Base-by-base conservation (phyloP, 2,113 vertebrate species). In the Addax nasomaculatus region DNA sequence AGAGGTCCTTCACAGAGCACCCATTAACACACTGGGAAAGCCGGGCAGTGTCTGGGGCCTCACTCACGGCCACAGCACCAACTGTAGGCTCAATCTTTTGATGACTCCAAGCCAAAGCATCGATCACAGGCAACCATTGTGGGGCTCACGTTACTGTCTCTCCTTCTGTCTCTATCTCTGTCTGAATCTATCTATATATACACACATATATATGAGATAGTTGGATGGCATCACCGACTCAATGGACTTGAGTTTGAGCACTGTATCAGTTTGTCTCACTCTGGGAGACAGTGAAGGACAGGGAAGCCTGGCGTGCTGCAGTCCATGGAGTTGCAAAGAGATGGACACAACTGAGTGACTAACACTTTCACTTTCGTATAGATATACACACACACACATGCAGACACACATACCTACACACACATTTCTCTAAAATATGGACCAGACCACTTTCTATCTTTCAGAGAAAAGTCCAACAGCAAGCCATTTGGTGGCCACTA, bases 301-400 rank as follows among this genome's bases (percentile, higher is more conserved):
- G 23, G 39, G 70, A 76, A 76, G 70, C 36, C 23, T 27, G 39
- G 39, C 1, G 0, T 43, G 70, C 70, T 27, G 70, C 70, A 43
- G 36, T 43, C 39, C 70, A 27, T 4, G 27, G 6, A 27, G 39
- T 7, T 27, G 12, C 36, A 27, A 76, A 76, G 70, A 76, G 39
- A 43, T 27, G 70, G 39, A 43, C 39, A 76, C 70, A 43, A 73
- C 36, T 76, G 70, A 76, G 39, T 12, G 6, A 43, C 70, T 43
- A 76, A 76, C 70, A 76, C 39, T 43, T 70, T 70, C 67, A 39
- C 19, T 23, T 43, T 14, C n/a, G 4, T 21, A 13, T 14, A 36
- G 12, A 45, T 25, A 57, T 11, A 58, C 1, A 12, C 0, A 78
- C 0, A 51, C 4, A 84, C 53, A 47, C 6, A 4, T 7, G 51